Conservation (phyloP, 92 coral and sea anemone genomes). For the Umimayanthus kanabou region DNA sequence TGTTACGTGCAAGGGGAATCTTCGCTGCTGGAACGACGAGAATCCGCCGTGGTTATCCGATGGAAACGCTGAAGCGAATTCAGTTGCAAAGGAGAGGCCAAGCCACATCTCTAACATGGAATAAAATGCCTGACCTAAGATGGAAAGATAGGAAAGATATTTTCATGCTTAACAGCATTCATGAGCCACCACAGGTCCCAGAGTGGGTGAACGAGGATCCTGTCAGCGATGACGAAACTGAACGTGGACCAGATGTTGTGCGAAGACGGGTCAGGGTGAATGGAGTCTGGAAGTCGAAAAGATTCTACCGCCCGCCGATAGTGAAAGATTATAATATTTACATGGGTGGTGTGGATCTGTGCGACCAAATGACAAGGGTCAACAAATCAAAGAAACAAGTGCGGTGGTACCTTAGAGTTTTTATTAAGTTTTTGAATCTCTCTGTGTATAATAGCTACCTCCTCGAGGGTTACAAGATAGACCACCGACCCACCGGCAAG, state of each 20-base stretch:
- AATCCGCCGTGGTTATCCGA: background rate
- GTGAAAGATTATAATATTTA: background rate
- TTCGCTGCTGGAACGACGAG: conserved; percentile 47
- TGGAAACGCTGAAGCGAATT: conserved; percentile 30
- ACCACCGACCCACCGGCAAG: background rate
- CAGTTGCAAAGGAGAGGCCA: conserved; percentile 45
- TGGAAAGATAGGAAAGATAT: conserved; percentile 46
- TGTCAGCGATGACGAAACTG: conserved; percentile 37
- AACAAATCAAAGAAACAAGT: conserved; percentile 50
- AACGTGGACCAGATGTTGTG: conserved; percentile 30
- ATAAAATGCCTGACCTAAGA: conserved; percentile 40
- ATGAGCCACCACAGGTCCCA: conserved; percentile 48
- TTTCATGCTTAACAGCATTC: conserved; percentile 44
- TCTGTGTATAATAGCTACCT: too few species aligned
- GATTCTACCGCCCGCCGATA: conserved; percentile 21
- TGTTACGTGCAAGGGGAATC: conserved; percentile 32
- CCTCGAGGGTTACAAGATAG: background rate
- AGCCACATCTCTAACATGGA: conserved; percentile 43
- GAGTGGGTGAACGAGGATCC: conserved; percentile 44
- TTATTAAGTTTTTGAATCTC: too few species aligned
- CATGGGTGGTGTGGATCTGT: conserved; percentile 7
- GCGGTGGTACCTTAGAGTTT: too few species aligned
- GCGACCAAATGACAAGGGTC: conserved; percentile 55
- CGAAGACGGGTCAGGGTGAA: conserved; percentile 24
- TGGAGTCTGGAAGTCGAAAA: conserved; percentile 24